Base-by-base conservation (phyloP, 2,113 vertebrate genomes). In the Chelonoidis abingdonii region DNA sequence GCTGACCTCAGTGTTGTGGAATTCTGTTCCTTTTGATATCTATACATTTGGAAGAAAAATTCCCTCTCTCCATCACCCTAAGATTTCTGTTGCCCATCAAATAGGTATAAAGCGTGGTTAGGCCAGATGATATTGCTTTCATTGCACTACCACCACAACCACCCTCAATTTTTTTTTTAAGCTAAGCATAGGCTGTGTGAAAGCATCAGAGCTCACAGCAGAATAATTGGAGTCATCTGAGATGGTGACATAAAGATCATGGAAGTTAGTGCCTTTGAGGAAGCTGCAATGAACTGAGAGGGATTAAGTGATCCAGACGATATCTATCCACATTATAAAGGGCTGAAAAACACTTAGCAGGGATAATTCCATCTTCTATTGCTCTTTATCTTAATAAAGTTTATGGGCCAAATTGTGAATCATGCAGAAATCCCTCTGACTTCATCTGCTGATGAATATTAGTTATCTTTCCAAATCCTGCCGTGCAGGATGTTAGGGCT, bases 151-250 rank as follows among this genome's bases (percentile, higher is more conserved):
- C 84, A 44, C 84, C 90, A 35, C 78, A 78, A 76, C 56, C 93
- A 94, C 89, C n/a, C 86, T 49, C 95, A 94, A 94, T 94, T 65
- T 90, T 96, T 96, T 41, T 98, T 96, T 97, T 97, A 65, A 94
- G 90, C 92, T 83, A 89, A 97, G 95, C 91, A 94, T 87, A 96
- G 94, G 69, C 85, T 86, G 59, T 54, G 88, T 84, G 80, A 96
- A 96, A 97, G 88, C 95, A 96, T 95, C 89, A 94, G 94, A 96
- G 96, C 90, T 96, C 97, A 92, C 95, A 96, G 93, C 81, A 94
- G 96, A 96, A 57, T 89, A 94, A 94, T 53, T 79, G 80, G 86
- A 95, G 90, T 93, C 86, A 80, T 90, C 94, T 88, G 89, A 93
- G 84, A 84, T 38, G 95, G 92, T 87, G 86, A 89, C 47, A 82